A percentile compares a stretch with the other conserved stretches of the same genome.
These are phyloP conservation scores for Phalloptychus januarius DNA, from an alignment of 2,797 vertebrate genomes.

Conservation along the genomic window DNA sequence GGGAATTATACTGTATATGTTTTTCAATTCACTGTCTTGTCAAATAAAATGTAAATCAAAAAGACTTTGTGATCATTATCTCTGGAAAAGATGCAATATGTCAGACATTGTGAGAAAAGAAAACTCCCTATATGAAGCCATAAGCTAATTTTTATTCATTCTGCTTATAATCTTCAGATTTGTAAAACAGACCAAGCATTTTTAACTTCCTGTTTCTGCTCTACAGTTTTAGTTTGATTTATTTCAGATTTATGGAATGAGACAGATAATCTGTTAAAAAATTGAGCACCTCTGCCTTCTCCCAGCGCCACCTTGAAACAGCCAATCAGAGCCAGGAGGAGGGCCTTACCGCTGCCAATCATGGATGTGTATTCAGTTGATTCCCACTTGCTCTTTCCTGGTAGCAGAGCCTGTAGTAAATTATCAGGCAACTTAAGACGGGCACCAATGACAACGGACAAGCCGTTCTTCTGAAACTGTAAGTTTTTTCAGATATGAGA, in stretches of 20 bases:
- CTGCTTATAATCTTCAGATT: neutral
- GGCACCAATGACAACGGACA: too few relatives aligned
- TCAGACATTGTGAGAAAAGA: neutral
- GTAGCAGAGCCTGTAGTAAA: too few relatives aligned
- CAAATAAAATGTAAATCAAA: slow-evolving; percentile 80
- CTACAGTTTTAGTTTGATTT: neutral
- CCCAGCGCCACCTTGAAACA: too few relatives aligned
- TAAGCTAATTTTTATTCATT: neutral
- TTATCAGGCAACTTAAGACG: too few relatives aligned
- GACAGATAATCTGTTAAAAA: too few relatives aligned
- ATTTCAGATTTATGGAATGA: neutral
- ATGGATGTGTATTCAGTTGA: too few relatives aligned
- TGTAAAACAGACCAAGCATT: neutral
- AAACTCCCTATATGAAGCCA: neutral
- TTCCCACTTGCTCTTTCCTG: too few relatives aligned
- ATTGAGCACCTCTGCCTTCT: too few relatives aligned
- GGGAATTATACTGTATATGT: slow-evolving; percentile 73
- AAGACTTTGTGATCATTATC: slow-evolving; percentile 18
- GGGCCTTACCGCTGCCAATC: too few relatives aligned
- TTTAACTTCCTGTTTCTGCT: neutral
- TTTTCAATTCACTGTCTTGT: slow-evolving; percentile 83
- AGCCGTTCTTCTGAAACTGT: too few relatives aligned
- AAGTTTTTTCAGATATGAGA: too few relatives aligned
- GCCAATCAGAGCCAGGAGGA: too few relatives aligned
- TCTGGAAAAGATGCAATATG: neutral